Conservation (phyloP, 2,888 invertebrate species). For the Adelognathus sp. region DNA sequence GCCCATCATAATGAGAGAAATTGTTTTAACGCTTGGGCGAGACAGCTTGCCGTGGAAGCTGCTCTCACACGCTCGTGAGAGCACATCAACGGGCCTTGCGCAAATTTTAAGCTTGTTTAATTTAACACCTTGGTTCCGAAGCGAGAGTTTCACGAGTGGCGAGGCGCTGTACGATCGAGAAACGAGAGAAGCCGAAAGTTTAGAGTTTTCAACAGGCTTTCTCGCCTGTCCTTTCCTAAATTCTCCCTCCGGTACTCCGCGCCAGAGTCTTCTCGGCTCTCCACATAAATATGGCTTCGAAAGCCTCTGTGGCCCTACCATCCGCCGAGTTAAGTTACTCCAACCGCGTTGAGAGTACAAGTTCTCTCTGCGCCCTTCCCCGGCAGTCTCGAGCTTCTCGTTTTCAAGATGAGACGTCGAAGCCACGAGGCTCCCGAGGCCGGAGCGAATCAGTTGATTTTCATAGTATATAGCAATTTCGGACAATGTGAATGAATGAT, state of each 20-base stretch:
- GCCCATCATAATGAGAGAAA: background rate
- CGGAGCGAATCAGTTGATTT: slow-evolving; percentile 4
- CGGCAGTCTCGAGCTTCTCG: slow-evolving; percentile 34
- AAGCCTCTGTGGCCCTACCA: slow-evolving; percentile 56
- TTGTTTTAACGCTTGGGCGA: background rate
- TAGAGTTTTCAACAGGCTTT: slow-evolving; percentile 76
- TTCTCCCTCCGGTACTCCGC: slow-evolving; percentile 60
- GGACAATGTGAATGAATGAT: too few relatives aligned
- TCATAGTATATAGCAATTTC: background rate
- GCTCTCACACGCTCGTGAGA: slow-evolving; percentile 36
- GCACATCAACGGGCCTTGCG: slow-evolving; percentile 53
- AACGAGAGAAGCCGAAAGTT: slow-evolving; percentile 69
- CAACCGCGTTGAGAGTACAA: slow-evolving; percentile 62
- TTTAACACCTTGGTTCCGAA: slow-evolving; percentile 79
- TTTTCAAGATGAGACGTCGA: slow-evolving; percentile 40
- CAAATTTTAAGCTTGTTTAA: slow-evolving; percentile 81
- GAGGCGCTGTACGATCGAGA: slow-evolving; percentile 62
- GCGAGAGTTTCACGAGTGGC: slow-evolving; percentile 69
- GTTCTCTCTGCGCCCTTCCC: slow-evolving; percentile 43
- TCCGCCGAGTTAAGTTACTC: slow-evolving; percentile 68
- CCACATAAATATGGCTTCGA: slow-evolving; percentile 73
- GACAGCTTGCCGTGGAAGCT: slow-evolving; percentile 16
- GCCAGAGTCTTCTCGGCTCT: slow-evolving; percentile 52
- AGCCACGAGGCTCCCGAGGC: slow-evolving; percentile 17
- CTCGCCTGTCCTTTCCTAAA: slow-evolving; percentile 71